Evolutionary conservation across 23 tunicate genomes (phyloP).

Genomic region (Corella eumyota): DNA sequence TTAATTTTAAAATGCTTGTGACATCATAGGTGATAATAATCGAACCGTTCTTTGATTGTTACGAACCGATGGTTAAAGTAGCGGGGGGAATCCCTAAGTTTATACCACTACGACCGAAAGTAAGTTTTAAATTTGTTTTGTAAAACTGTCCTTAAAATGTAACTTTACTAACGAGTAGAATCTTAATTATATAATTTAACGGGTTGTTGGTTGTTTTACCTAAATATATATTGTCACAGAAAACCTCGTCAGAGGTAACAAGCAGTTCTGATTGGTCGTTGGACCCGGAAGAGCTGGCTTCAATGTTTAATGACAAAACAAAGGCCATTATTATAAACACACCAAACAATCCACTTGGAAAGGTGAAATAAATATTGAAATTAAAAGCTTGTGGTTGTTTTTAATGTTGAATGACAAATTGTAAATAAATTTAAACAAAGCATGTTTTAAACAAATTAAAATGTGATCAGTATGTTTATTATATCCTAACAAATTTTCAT

Average conservation of each 20-base stretch:
- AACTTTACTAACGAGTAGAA: too few species aligned
- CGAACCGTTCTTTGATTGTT: conserved; percentile 98
- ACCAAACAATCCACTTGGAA: conserved; percentile 96
- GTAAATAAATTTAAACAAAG: too few species aligned
- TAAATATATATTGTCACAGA: background rate
- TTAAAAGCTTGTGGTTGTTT: too few species aligned
- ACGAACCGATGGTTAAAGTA: conserved; percentile 83
- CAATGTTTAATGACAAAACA: conserved; percentile 68
- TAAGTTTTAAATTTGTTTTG: background rate
- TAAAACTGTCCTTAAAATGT: background rate
- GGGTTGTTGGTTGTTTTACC: too few species aligned
- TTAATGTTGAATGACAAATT: too few species aligned
- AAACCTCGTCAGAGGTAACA: background rate
- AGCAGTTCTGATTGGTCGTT: conserved; percentile 60
- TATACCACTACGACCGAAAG: conserved; percentile 60
- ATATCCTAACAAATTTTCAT: too few species aligned
- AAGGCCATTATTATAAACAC: conserved; percentile 88
- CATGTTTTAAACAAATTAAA: too few species aligned
- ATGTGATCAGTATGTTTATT: too few species aligned
- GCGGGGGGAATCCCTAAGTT: conserved; percentile 85
- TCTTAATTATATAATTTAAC: too few species aligned
- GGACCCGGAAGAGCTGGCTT: conserved; percentile 51
- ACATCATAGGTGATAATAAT: conserved; percentile 73
- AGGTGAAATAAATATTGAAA: conserved; percentile 18
- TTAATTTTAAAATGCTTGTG: background rate